Base-by-base conservation (phyloP, 1,140 invertebrate species). In the Thaumetopoea pityocampa region DNA sequence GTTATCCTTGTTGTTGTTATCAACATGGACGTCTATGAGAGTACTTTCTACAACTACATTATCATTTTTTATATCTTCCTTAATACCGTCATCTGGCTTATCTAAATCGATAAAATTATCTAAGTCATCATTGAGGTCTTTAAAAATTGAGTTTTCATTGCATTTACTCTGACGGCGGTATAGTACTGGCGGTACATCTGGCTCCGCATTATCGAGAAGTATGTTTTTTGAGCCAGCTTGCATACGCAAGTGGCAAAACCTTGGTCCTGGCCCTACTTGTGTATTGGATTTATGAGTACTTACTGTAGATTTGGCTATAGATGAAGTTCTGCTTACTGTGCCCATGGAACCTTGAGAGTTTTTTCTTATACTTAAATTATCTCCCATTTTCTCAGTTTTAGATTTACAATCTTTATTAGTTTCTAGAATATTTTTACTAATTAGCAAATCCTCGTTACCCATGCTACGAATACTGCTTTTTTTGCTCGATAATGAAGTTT, bases 191-290 rank as follows among this genome's bases (percentile, higher is more conserved):
- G 88, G 86, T 8, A 89, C 87, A 55, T 89, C 89, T 17, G 90
- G 89, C 34, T 91, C 89, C 9, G 89, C 90, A 60, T 93, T 94
- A 67, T 93, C 92, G 5, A 94, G 67, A 1, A 94, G 70, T 54
- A 94, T 93, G 66, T 94, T 94, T 59, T 91, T 93, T 3, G 92
- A 92, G 0, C 91, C 91, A 1, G 88, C 88, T 51, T 92, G 92
- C 35, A 93, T 85, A 14, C 90, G 82, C 49, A 93, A 86, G 4
- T 92, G 90, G 59, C 92, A 93, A 48, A 91, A 90, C 41, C 92
- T 86, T 0, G 92, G 90, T 4, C 91, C 90, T 4, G 82, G 83
- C 14, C 83, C 85, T 0, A 86, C 81, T 55, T 81, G 79, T 24
- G 73, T 79, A 22, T 79, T 85, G 14, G 73, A 84, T 35, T 77